phyloP scores from a whole-genome alignment of 2,797 vertebrate genomes.

The Lophius americanus region DNA sequence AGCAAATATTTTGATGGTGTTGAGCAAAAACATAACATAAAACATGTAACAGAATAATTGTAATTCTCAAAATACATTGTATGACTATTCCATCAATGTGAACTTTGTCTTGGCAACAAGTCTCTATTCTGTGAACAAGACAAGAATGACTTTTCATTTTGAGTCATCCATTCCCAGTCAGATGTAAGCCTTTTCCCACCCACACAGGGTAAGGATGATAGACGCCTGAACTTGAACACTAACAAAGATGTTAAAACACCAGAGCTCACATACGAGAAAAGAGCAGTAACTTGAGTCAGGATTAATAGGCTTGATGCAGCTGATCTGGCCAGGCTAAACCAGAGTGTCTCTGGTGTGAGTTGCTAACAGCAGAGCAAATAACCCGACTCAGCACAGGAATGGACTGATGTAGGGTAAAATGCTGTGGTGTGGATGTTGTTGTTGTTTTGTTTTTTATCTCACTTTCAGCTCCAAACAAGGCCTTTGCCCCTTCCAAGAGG shows the following conservation, averaged over 20 bases:
- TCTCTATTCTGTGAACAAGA: too few species aligned
- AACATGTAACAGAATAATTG: too few species aligned
- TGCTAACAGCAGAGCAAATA: constrained; percentile 50
- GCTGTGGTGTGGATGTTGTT: not conserved
- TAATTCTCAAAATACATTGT: too few species aligned
- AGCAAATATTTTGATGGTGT: too few species aligned
- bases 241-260: constrained; percentile 40
- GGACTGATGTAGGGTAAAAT: constrained; percentile 24
- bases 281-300: constrained; percentile 23
- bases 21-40: too few species aligned
- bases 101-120: too few species aligned
- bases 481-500: not conserved
- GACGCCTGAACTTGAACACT: constrained; percentile 36
- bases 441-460: not conserved
- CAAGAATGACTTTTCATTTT: too few species aligned
- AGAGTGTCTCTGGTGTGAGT: constrained; percentile 37
- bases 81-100: too few species aligned
- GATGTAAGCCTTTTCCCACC: not conserved
- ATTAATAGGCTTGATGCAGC: constrained; percentile 21
- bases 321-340: constrained; percentile 37
- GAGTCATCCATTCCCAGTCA: constrained; percentile 15
- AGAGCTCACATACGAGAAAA: constrained; percentile 19
- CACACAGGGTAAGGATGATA: constrained; percentile 10
- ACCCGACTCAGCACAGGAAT: constrained; percentile 42
- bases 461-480: not conserved